Percentiles rank a stretch among this genome's conserved stretches.
phyloP scores from a whole-genome alignment of 2,113 vertebrate genomes.

The Saguinus midas region DNA sequence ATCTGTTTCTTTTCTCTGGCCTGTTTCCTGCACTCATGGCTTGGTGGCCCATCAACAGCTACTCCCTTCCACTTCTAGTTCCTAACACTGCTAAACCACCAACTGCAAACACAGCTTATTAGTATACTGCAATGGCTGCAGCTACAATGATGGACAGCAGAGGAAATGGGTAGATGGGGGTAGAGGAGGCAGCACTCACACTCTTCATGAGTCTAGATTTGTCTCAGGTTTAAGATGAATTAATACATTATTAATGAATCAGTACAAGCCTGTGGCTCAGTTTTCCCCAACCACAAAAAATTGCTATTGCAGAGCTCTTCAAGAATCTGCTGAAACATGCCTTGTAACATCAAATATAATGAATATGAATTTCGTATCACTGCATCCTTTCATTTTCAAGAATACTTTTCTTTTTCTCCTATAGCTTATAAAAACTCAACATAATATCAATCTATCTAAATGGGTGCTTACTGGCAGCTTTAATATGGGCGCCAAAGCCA shows the following conservation, averaged over 20 bases:
- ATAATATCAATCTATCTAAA: not conserved
- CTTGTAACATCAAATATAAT: not conserved
- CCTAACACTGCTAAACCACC: not conserved
- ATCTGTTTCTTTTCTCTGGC: not conserved
- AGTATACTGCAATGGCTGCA: accelerated
- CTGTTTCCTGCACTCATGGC: not conserved
- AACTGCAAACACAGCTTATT: too few relatives aligned
- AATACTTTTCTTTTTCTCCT: not conserved
- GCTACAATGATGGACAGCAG: not conserved
- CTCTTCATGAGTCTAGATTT: not conserved
- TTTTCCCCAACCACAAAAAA: not conserved
- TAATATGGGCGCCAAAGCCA: not conserved
- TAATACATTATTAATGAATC: not conserved
- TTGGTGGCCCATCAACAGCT: not conserved
- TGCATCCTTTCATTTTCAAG: not conserved
- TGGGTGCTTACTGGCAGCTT: not conserved
- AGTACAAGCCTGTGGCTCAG: not conserved
- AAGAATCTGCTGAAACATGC: not conserved
- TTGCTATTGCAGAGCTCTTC: not conserved
- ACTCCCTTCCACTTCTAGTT: not conserved
- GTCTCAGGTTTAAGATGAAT: not conserved
- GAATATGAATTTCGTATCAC: not conserved
- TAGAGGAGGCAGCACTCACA: not conserved
- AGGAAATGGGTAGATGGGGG: not conserved
- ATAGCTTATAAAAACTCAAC: not conserved